Evolutionary conservation across 2,797 vertebrate species (phyloP), one percentile per base, ranked within the genome.

Genomic region (Neoniphon sammara): DNA sequence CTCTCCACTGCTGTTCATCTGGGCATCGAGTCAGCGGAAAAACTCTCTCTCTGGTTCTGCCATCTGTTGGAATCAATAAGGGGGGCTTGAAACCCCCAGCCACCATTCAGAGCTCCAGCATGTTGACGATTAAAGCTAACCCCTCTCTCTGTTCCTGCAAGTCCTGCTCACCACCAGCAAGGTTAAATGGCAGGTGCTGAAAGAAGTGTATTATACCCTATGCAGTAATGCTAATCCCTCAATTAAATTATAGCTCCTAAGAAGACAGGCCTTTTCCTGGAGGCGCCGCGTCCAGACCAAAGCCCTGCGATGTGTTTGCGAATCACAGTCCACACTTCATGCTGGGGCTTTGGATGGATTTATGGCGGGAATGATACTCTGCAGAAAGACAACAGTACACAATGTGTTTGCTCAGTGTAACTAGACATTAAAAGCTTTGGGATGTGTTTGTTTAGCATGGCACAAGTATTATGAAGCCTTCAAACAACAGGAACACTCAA

Each of bases 41-140:
- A 88, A 91, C 80, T 82, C 82, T 83, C 80, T 87, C 81, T 87
- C 83, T 86, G 86, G 79, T 87, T 84, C 75, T 75, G 84, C 93
- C 91, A 92, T 94, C 91, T 94, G 93, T 90, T 94, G 89, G 87
- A 91, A 93, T 92, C 91, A 91, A 93, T 92, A 91, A 91, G 79
- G 82, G 81, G 75, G 85, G 79, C 73, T 80, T n/a, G 62, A 87
- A 91, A 86, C 79, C 79, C 81, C 78, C 77, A 80, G 84, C 82
- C 82, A 63, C 84, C 79, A 15, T 88, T 91, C 88, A 82, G 81
- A 86, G 81, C 84, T 89, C 66, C 83, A 81, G 87, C 89, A 90
- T 91, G 90, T 82, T 91, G 87, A 87, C 85, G 88, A 91, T 94
- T 91, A 91, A 91, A 91, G 82, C 88, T 86, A 86, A 92, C 91